Evolutionary conservation across 2,888 invertebrate species (phyloP), one percentile per base, ranked within the genome.

Genomic region (Rhopalosiphum nymphaeae): DNA sequence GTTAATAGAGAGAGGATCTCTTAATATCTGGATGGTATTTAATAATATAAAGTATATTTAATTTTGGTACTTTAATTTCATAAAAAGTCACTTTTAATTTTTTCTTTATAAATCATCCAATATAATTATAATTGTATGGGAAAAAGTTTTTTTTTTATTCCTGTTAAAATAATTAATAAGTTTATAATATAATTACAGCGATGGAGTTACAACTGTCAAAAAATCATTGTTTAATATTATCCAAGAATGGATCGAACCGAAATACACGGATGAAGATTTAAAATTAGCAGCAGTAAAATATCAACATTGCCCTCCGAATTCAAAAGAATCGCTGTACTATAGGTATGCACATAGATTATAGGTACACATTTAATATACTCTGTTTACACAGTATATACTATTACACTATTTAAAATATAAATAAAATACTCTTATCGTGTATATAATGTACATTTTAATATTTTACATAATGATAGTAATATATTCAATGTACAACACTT

Each of bases 301-400:
- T 95, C 97, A 97, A 67, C 97, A 98, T 95, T 97, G 97, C 95
- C 97, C 98, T 44, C 98, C 98, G 2, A 97, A 96, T 89, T 97
- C 98, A 0, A 97, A 97, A 95, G 98, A 98, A 96, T 97, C 98
- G 0, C 97, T 97, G 95, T 98, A 98, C 95, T 98, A 98, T 95
- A 96, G 97, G 96, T 96, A 95, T 94, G 49, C 11, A 57, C 44
- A 85, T 11, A 46, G 44, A 46, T 9, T 44, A 86, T 46, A 26
- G 2, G 10, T 46, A 46, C 46, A 46, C 57, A 57, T 26, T 26
- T 10, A 26, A 57, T n/a, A n/a, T n/a, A n/a, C 67, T 67, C 4
- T 4, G n/a, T 67, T 5, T n/a, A 67, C n/a, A 67, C n/a, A 61
- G 29, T 29, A 46, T 46, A 86, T 86, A 46, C 29, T 86, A 26